Percentiles rank a stretch among this genome's conserved stretches.
Conservation (phyloP, 2,888 invertebrate species). For the Amphiduros pacificus region DNA sequence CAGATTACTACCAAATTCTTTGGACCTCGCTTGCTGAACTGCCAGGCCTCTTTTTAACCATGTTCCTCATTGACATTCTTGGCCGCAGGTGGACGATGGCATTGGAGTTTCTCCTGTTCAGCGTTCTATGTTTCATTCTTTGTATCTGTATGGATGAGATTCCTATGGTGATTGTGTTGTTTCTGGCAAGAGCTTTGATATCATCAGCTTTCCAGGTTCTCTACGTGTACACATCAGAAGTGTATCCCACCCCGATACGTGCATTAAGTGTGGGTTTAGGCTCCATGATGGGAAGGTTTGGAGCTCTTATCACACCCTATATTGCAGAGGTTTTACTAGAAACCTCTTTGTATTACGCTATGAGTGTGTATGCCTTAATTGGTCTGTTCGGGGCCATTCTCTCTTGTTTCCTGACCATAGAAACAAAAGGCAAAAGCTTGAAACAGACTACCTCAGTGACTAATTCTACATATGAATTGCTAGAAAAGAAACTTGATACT, state of each 20-base stretch:
- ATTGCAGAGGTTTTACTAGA: constrained; percentile 7
- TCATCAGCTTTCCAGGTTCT: constrained; percentile 8
- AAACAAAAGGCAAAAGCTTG: neutral
- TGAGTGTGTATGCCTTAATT: neutral
- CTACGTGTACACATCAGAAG: constrained; percentile 9
- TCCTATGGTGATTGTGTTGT: constrained; percentile 3
- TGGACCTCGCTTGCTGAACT: constrained; percentile 8
- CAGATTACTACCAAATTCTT: neutral
- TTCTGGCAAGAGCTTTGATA: neutral
- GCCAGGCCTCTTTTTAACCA: no score
- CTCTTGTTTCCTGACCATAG: neutral
- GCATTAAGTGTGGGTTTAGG: constrained; percentile 8
- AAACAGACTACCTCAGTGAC: no score
- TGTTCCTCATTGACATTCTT: constrained; percentile 3
- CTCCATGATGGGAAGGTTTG: neutral
- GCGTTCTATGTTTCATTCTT: neutral
- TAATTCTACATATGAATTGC: no score
- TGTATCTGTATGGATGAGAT: neutral
- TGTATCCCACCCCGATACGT: constrained; percentile 4
- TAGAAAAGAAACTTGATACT: no score
- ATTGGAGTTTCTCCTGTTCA: neutral
- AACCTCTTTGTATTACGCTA: neutral
- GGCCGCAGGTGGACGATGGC: neutral
- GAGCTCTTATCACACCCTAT: constrained; percentile 10
- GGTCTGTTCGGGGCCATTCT: neutral